These are phyloP conservation scores for Eilema depressum DNA, from an alignment of 2,888 invertebrate species.

Conservation along the genomic window DNA sequence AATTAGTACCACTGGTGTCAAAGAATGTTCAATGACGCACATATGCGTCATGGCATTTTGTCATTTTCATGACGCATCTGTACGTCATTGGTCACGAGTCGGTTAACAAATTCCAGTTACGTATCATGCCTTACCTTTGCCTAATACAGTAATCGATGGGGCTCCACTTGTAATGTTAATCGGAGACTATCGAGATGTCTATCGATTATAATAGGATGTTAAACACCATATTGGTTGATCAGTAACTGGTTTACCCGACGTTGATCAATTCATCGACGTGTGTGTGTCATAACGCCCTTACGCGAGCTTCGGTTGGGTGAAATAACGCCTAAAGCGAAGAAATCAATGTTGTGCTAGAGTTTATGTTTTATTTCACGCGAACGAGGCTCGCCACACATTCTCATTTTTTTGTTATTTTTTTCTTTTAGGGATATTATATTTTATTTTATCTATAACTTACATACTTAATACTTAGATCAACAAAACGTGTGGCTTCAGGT, in stretches of 20 bases:
- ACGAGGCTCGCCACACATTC: conserved; percentile 73
- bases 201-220: conserved; percentile 7
- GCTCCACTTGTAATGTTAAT: too few species aligned
- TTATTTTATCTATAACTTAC: conserved; percentile 83
- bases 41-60: too few species aligned
- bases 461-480: conserved; percentile 85
- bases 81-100: too few species aligned
- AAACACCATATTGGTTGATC: not conserved
- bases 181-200: not conserved
- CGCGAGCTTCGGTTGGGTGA: conserved; percentile 76
- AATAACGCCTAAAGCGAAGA: conserved; percentile 64
- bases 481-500: conserved; percentile 83
- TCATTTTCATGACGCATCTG: too few species aligned
- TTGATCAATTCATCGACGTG: conserved; percentile 2
- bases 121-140: not conserved
- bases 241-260: not conserved
- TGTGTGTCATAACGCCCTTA: conserved; percentile 32
- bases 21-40: too few species aligned
- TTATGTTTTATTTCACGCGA: conserved; percentile 70
- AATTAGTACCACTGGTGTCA: too few species aligned
- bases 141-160: too few species aligned
- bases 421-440: conserved; percentile 73
- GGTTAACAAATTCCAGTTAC: not conserved
- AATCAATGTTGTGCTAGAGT: conserved; percentile 61
- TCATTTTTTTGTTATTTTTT: conserved; percentile 61